Percentiles rank a stretch among this genome's conserved stretches.
Evolutionary conservation across 2,888 invertebrate genomes (phyloP).

Genomic region (Chloromyia formosa): DNA sequence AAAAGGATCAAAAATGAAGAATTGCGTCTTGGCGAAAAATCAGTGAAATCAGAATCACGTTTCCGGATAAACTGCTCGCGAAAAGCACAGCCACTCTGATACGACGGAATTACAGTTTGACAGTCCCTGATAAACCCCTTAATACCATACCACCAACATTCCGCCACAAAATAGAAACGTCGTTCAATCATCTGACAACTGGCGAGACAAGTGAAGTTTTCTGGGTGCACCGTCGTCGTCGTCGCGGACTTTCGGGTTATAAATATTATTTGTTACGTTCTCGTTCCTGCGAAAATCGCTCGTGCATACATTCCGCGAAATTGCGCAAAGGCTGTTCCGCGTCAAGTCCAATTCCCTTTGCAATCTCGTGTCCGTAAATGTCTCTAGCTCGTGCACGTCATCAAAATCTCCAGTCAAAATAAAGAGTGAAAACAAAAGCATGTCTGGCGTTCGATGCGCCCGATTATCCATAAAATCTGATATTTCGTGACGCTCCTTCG

Average conservation of each 20-base stretch:
- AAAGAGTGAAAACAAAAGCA: conserved; percentile 38
- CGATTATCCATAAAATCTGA: conserved; percentile 46
- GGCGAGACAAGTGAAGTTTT: conserved; percentile 7
- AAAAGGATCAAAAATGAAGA: no score
- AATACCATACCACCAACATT: no score
- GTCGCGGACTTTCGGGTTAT: conserved; percentile 12
- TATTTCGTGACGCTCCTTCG: conserved; percentile 45
- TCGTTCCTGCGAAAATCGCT: conserved; percentile 18
- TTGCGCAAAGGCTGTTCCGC: not conserved
- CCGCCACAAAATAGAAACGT: conserved; percentile 5
- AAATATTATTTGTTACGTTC: conserved; percentile 8
- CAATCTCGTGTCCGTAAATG: not conserved
- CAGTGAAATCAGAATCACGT: no score
- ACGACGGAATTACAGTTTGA: no score
- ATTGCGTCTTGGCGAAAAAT: no score
- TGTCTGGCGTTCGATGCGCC: conserved; percentile 16
- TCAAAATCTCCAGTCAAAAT: conserved; percentile 31
- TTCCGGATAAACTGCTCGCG: no score
- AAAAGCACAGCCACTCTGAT: no score
- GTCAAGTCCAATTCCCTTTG: not conserved
- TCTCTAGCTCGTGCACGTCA: conserved; percentile 26
- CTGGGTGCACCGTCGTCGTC: not conserved
- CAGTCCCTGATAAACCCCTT: no score
- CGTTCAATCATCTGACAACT: conserved; percentile 30
- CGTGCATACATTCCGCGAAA: not conserved